Percentiles rank a stretch among this genome's conserved stretches.
These are phyloP conservation scores for Periplaneta americana DNA, from an alignment of 1,140 invertebrate species.

Conservation along the genomic window DNA sequence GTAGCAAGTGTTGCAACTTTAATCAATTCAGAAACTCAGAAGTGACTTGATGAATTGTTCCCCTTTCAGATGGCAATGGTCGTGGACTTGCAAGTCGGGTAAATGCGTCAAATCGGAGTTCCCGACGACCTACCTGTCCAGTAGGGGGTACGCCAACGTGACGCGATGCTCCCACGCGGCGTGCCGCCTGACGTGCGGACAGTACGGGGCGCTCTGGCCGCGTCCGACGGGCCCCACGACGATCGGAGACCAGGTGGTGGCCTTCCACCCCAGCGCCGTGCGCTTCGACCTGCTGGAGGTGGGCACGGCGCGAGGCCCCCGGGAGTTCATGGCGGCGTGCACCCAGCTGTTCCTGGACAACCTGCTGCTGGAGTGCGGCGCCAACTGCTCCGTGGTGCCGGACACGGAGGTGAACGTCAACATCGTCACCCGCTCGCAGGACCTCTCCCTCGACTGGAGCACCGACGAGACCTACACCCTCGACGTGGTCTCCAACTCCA, in stretches of 20 bases:
- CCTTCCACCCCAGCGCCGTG: slow-evolving; percentile 22
- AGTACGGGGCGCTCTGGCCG: slow-evolving; percentile 63
- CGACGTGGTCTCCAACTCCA: slow-evolving; percentile 43
- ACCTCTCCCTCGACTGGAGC: slow-evolving; percentile 47
- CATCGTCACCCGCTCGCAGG: slow-evolving; percentile 41
- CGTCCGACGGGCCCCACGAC: slow-evolving; percentile 44
- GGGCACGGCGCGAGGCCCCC: slow-evolving; percentile 38
- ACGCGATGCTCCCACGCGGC: slow-evolving; percentile 26
- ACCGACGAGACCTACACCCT: slow-evolving; percentile 60
- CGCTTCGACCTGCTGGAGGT: slow-evolving; percentile 44
- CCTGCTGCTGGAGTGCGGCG: slow-evolving; percentile 47
- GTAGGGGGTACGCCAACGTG: not conserved
- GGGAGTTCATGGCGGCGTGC: slow-evolving; percentile 33
- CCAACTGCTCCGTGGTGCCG: slow-evolving; percentile 42
- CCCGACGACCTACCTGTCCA: not conserved
- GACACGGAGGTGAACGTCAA: slow-evolving; percentile 43
- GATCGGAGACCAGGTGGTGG: not conserved
- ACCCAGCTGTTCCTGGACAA: slow-evolving; percentile 44
- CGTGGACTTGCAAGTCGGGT: not conserved
- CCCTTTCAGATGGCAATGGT: not conserved
- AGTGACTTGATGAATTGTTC: too few species aligned
- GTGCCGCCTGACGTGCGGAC: slow-evolving; percentile 61
- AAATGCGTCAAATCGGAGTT: not conserved
- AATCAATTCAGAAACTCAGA: too few species aligned
- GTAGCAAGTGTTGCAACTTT: too few species aligned